phyloP scores from a whole-genome alignment of 2,797 vertebrate genomes.

The Rousettus madagascariensis region DNA sequence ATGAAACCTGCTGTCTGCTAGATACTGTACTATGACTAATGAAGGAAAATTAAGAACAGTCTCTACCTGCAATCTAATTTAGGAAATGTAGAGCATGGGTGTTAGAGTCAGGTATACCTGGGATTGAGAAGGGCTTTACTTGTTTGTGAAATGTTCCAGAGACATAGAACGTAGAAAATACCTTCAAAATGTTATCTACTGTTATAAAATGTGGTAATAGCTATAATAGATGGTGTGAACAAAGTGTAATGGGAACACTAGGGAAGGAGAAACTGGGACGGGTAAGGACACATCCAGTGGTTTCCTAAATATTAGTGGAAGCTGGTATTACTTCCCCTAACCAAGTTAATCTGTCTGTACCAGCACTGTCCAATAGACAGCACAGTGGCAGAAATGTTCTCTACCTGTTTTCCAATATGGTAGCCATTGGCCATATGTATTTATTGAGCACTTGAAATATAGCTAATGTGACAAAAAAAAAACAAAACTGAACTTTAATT shows the following conservation, averaged over 20 bases:
- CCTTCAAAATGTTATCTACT: not conserved
- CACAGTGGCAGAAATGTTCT: not conserved
- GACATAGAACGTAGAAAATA: not conserved
- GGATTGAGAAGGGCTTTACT: not conserved
- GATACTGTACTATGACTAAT: not conserved
- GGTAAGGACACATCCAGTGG: not conserved
- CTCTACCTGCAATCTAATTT: not conserved
- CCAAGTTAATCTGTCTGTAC: not conserved
- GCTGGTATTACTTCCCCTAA: not conserved
- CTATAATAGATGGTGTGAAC: not conserved
- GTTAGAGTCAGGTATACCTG: not conserved
- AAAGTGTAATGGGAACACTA: not conserved
- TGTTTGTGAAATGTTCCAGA: slow-evolving; percentile 28
- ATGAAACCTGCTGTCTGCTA: not conserved
- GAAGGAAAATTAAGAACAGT: not conserved
- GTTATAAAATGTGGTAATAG: not conserved
- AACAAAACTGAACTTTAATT: not conserved
- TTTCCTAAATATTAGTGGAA: not conserved
- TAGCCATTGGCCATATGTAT: not conserved
- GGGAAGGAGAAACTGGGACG: not conserved
- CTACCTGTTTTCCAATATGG: not conserved
- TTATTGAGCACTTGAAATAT: slow-evolving; percentile 6
- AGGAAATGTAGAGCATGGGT: not conserved
- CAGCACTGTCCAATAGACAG: not conserved
- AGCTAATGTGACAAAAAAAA: not conserved